Percentiles rank a stretch among this genome's conserved stretches.
phyloP scores from a whole-genome alignment of 1,140 invertebrate species.

The Aricia agestis region DNA sequence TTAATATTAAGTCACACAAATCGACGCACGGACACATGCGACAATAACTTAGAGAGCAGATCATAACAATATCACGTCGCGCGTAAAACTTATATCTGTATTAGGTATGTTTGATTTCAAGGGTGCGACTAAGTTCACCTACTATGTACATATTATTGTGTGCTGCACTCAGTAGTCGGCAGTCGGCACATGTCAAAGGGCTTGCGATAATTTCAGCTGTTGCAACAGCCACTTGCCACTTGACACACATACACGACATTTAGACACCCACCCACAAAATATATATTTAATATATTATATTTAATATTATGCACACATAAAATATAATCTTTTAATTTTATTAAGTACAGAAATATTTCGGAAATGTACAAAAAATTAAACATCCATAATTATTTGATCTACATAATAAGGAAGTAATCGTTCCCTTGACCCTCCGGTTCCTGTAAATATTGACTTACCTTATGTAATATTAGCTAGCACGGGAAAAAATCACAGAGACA shows the following conservation, averaged over 20 bases:
- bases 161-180: slow-evolving; percentile 5
- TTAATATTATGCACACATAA: too few relatives aligned
- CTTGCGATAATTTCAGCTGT: slow-evolving; percentile 53
- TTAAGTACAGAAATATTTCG: too few relatives aligned
- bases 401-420: slow-evolving; percentile 2
- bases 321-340: too few relatives aligned
- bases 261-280: too few relatives aligned
- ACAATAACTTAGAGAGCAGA: too few relatives aligned
- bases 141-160: not conserved
- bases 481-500: slow-evolving; percentile 70
- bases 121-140: too few relatives aligned
- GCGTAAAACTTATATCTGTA: too few relatives aligned
- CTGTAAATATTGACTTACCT: slow-evolving; percentile 46
- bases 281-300: too few relatives aligned
- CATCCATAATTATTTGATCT: slow-evolving; percentile 4
- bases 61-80: not conserved
- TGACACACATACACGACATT: slow-evolving; percentile 53
- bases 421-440: not conserved
- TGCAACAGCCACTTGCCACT: slow-evolving; percentile 57
- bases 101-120: too few relatives aligned
- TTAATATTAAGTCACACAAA: too few relatives aligned
- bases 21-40: too few relatives aligned
- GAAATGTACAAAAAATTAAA: too few relatives aligned
- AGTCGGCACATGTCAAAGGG: slow-evolving; percentile 47
- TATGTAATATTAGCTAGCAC: slow-evolving; percentile 50